A percentile compares a stretch with the other conserved stretches of the same genome.
phyloP scores from a whole-genome alignment of 2,888 invertebrate genomes.

The Phortica okadai region DNA sequence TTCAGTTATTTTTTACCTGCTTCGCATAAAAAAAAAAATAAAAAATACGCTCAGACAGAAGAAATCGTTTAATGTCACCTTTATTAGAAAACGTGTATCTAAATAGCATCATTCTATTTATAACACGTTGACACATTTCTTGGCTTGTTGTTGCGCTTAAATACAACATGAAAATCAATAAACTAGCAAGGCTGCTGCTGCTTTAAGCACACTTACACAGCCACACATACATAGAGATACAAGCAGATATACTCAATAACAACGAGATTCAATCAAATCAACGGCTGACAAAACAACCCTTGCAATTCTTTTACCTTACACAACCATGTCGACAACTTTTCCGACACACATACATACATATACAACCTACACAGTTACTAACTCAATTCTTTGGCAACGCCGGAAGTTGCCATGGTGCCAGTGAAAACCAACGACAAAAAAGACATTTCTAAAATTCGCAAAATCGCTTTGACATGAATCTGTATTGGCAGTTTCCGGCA shows the following conservation, averaged over 20 bases:
- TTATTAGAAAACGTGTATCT: background rate
- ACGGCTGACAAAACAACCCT: background rate
- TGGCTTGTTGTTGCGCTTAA: background rate
- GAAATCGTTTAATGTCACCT: too few species aligned
- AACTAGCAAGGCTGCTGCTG: background rate
- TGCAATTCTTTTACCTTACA: too few species aligned
- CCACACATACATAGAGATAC: background rate
- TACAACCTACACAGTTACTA: background rate
- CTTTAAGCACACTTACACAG: background rate
- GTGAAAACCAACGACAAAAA: too few species aligned
- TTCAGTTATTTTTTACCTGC: background rate
- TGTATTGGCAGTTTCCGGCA: background rate
- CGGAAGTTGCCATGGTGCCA: background rate
- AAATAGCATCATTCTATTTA: conserved; percentile 24
- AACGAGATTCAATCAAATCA: background rate
- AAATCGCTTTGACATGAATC: background rate
- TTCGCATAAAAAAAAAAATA: too few species aligned
- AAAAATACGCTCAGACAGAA: too few species aligned
- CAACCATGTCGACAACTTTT: too few species aligned
- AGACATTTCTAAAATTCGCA: background rate
- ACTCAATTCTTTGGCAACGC: background rate
- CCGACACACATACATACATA: background rate
- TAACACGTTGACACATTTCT: conserved; percentile 27
- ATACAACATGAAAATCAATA: conserved; percentile 29
- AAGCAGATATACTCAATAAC: background rate